Evolutionary conservation across 2,797 vertebrate genomes (phyloP).

Genomic region (Gallirallus australis): DNA sequence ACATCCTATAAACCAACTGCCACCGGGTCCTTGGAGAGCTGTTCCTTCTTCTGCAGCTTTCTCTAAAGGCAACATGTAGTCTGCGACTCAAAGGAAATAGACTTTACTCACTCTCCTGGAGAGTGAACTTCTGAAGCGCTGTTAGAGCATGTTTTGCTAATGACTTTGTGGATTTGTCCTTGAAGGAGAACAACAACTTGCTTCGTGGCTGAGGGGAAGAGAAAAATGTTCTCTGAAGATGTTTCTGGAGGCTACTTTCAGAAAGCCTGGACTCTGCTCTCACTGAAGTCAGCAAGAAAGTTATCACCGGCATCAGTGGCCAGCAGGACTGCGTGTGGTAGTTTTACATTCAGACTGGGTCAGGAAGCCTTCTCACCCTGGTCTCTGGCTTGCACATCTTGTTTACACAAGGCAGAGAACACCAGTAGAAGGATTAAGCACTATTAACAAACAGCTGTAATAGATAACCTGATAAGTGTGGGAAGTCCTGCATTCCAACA

Average conservation of each 20-base stretch:
- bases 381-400: background rate
- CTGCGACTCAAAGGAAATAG: background rate
- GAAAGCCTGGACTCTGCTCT: background rate
- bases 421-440: background rate
- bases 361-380: background rate
- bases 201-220: background rate
- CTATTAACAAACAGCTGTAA: background rate
- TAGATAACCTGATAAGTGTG: background rate
- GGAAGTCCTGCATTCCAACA: background rate
- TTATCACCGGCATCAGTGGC: background rate
- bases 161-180: constrained; percentile 27
- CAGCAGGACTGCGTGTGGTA: background rate
- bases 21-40: background rate
- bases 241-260: background rate
- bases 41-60: background rate
- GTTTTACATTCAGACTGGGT: background rate
- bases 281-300: background rate
- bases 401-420: background rate
- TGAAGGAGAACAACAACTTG: background rate
- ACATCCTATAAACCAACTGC: background rate
- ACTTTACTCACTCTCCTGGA: background rate
- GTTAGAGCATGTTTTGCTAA: background rate
- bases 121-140: background rate
- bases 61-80: background rate
- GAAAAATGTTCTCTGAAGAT: background rate